Conservation (phyloP, 2,888 invertebrate genomes). For the Spicauda simplicius region DNA sequence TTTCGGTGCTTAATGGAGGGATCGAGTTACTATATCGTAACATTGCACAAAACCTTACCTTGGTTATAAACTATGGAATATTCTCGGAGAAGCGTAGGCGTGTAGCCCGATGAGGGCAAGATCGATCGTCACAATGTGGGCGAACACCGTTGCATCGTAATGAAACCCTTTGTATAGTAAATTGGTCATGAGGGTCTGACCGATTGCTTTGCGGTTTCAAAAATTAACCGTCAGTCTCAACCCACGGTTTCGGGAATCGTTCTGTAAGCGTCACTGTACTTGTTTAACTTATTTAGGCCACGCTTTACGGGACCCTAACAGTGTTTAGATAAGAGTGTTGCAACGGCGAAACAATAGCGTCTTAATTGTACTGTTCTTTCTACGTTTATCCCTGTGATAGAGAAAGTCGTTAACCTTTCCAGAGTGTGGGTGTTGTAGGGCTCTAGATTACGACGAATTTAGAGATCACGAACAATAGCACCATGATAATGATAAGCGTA, state of each 20-base stretch:
- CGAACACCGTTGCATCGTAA: slow-evolving; percentile 67
- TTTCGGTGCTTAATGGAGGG: slow-evolving; percentile 70
- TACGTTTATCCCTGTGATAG: slow-evolving; percentile 52
- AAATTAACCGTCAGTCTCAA: slow-evolving; percentile 53
- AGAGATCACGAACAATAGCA: slow-evolving; percentile 54
- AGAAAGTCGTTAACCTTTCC: slow-evolving; percentile 62
- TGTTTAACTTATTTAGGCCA: slow-evolving; percentile 58
- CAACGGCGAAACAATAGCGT: slow-evolving; percentile 76
- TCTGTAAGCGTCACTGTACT: slow-evolving; percentile 41
- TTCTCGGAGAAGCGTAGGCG: slow-evolving; percentile 61
- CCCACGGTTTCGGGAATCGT: slow-evolving; percentile 38
- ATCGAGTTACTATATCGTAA: slow-evolving; percentile 52
- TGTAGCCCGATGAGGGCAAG: slow-evolving; percentile 68
- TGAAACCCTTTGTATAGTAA: slow-evolving; percentile 76
- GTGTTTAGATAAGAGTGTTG: slow-evolving; percentile 74
- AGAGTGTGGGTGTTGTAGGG: slow-evolving; percentile 44
- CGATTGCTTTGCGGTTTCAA: slow-evolving; percentile 74
- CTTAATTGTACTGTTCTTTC: slow-evolving; percentile 69
- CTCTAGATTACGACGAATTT: slow-evolving; percentile 41
- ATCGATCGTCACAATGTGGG: slow-evolving; percentile 76
- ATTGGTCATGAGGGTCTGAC: slow-evolving; percentile 75
- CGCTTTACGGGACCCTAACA: slow-evolving; percentile 56
- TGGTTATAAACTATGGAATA: slow-evolving; percentile 26
- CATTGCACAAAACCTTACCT: slow-evolving; percentile 5
- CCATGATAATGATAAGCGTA: slow-evolving; percentile 50